A percentile compares a stretch with the other conserved stretches of the same genome.
Conservation (phyloP, 2,797 vertebrate species). For the Pempheris klunzingeri region DNA sequence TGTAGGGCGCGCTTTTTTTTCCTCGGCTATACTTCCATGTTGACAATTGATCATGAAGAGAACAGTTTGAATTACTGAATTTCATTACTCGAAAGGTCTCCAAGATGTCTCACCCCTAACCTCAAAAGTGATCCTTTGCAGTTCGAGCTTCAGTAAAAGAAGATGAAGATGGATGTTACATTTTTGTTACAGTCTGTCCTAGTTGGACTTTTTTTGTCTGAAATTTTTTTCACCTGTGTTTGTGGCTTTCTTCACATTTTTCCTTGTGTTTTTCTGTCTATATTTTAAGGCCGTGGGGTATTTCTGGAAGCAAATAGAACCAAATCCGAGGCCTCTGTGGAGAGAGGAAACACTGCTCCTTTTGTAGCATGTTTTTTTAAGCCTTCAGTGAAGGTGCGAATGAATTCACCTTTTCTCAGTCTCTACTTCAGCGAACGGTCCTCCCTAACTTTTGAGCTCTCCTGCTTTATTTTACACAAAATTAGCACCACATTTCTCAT, state of each 20-base stretch:
- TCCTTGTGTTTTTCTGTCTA: slow-evolving; percentile 41
- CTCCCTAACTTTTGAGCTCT: not conserved
- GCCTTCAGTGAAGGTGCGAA: slow-evolving; percentile 48
- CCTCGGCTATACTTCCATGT: slow-evolving; percentile 3
- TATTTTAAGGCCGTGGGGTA: slow-evolving; percentile 64
- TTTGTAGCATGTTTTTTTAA: slow-evolving; percentile 49
- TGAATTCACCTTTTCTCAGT: slow-evolving; percentile 55
- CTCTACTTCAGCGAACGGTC: slow-evolving; percentile 32
- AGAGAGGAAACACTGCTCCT: slow-evolving; percentile 50
- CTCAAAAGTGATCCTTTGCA: slow-evolving; percentile 41
- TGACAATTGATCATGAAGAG: slow-evolving; percentile 29
- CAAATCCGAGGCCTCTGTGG: slow-evolving; percentile 33
- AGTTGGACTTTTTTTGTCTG: slow-evolving; percentile 37
- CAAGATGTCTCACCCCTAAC: slow-evolving; percentile 26
- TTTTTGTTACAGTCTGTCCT: slow-evolving; percentile 53
- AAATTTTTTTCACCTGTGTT: slow-evolving; percentile 27
- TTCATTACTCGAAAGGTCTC: slow-evolving; percentile 16
- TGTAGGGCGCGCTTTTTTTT: slow-evolving; percentile 24
- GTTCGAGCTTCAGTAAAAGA: slow-evolving; percentile 9
- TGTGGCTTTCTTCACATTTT: slow-evolving; percentile 31
- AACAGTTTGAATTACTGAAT: slow-evolving; percentile 23
- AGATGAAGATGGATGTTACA: slow-evolving; percentile 66
- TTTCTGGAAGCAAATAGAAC: slow-evolving; percentile 70
- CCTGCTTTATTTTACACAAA: slow-evolving; percentile 32
- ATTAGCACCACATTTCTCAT: slow-evolving; percentile 52